Evolutionary conservation across 2,888 invertebrate genomes (phyloP).

Genomic region (Drosophila kambysellisi): DNA sequence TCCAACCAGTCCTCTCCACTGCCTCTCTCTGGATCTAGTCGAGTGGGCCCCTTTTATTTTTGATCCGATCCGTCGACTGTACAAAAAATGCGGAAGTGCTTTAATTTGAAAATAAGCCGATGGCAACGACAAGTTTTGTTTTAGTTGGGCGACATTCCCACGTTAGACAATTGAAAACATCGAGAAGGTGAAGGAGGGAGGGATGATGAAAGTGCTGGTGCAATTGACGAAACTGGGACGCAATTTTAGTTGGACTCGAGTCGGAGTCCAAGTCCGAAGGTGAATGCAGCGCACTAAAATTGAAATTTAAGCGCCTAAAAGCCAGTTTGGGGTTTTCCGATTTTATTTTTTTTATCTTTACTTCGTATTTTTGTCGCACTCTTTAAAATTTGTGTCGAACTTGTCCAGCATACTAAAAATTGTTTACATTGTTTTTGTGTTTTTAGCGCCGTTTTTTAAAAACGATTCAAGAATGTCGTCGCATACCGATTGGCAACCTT

Average conservation of each 20-base stretch:
- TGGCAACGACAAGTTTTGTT: slow-evolving; percentile 34
- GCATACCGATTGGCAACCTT: slow-evolving; percentile 59
- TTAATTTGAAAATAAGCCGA: slow-evolving; percentile 57
- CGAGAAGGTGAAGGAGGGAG: background rate
- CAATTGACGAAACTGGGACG: slow-evolving; percentile 45
- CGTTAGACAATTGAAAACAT: slow-evolving; percentile 49
- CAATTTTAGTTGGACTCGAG: slow-evolving; percentile 33
- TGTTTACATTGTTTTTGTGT: slow-evolving; percentile 11
- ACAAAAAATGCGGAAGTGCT: slow-evolving; percentile 61
- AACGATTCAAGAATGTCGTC: slow-evolving; percentile 55
- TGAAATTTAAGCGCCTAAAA: slow-evolving; percentile 35
- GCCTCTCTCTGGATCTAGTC: slow-evolving; percentile 6
- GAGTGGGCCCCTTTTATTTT: slow-evolving; percentile 27
- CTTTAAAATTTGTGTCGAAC: slow-evolving; percentile 7
- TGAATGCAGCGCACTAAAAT: slow-evolving; percentile 31
- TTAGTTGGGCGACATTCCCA: slow-evolving; percentile 47
- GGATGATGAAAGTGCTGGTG: background rate
- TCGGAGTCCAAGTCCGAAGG: slow-evolving; percentile 24
- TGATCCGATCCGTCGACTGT: slow-evolving; percentile 40
- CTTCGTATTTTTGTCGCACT: slow-evolving; percentile 1
- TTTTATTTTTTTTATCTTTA: background rate
- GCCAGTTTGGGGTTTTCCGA: slow-evolving; percentile 22
- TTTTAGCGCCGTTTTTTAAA: slow-evolving; percentile 8
- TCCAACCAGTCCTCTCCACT: slow-evolving; percentile 4
- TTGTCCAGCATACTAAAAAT: slow-evolving; percentile 40